Evolutionary conservation across 1,140 invertebrate species (phyloP).

Genomic region (Pissodes strobi): DNA sequence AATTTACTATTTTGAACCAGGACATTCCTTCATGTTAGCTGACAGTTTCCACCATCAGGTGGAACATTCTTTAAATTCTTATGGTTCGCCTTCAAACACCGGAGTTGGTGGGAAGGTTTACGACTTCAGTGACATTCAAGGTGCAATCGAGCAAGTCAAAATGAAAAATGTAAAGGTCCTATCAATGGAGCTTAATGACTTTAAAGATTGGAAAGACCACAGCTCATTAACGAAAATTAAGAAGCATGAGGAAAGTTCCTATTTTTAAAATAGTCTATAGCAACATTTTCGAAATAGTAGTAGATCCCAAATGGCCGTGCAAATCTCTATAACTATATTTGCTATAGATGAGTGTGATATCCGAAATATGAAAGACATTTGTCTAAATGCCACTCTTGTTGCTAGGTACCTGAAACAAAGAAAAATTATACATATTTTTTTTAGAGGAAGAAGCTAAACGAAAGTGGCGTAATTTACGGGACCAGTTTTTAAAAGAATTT

Average conservation of each 20-base stretch:
- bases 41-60: too few species aligned
- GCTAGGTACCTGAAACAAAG: not conserved
- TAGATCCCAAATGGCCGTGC: not conserved
- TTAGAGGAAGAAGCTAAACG: not conserved
- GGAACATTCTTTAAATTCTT: too few species aligned
- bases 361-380: not conserved
- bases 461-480: too few species aligned
- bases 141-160: constrained; percentile 1
- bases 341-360: not conserved
- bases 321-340: not conserved
- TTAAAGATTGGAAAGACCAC: constrained; percentile 1
- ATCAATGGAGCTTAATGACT: constrained; percentile 1
- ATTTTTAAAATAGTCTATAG: not conserved
- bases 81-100: too few species aligned
- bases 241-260: not conserved
- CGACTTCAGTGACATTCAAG: too few species aligned
- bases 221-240: not conserved
- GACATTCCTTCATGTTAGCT: too few species aligned
- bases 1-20: not conserved
- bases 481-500: too few species aligned
- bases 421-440: not conserved
- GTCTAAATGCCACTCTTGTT: not conserved
- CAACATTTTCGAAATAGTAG: not conserved
- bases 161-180: too few species aligned
- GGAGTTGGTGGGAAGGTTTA: too few species aligned